Evolutionary conservation across 1,140 invertebrate species (phyloP), one percentile per base, ranked within the genome.

Genomic region (Drosophila murphyi): DNA sequence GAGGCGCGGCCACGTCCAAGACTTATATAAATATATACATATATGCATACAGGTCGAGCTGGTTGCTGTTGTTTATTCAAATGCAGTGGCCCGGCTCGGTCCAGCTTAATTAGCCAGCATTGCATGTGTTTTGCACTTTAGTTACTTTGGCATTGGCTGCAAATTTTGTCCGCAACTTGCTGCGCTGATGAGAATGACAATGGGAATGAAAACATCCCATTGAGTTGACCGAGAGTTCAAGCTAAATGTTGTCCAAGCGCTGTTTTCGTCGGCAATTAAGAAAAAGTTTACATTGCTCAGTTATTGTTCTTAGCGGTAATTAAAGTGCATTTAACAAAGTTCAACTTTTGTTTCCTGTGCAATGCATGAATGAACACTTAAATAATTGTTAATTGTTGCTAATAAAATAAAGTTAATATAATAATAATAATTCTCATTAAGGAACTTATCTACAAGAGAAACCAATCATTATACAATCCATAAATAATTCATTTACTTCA

Each of bases 41-140:
- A 43, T 3, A 43, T n/a, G 3, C n/a, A 43, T n/a, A 43, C 59
- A 47, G 71, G 28, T 47, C 50, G 56, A 56, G 52, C 41, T 45
- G 68, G 73, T 63, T 57, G 55, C 57, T 72, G 54, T 39, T 59
- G n/a, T 52, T 67, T 68, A 69, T 70, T 68, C 65, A 71, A 82
- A 76, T 80, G 81, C 71, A 78, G 63, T 70, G 50, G 59, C 47
- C 59, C 61, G 76, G 63, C 43, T 56, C 57, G 51, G 45, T 64
- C 69, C 72, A 59, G 72, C 83, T 80, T 88, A 87, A 88, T 87
- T 88, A 87, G 80, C 80, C 73, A 74, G 62, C 85, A 78, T 87
- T 88, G 83, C 83, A 87, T 87, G 83, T 83, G 80, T 72, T 87
- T 83, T 88, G 83, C 82, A 86, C 82, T 88, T 88, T 63, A 52